Evolutionary conservation across 2,888 invertebrate species (phyloP).

Genomic region (Spodoptera littoralis): DNA sequence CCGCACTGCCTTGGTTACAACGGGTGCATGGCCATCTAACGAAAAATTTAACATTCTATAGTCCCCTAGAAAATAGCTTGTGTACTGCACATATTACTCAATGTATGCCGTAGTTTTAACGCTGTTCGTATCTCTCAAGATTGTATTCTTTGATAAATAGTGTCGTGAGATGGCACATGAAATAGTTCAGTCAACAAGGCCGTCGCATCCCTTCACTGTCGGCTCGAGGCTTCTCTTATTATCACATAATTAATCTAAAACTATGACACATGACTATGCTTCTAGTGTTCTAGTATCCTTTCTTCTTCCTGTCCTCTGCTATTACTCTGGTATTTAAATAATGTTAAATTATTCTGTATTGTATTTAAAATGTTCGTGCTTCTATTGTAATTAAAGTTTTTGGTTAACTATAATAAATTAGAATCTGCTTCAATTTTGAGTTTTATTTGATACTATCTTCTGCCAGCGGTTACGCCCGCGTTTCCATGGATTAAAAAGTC

Average conservation of each 20-base stretch:
- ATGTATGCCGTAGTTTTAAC: slow-evolving; percentile 4
- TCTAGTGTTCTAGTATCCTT: slow-evolving; percentile 20
- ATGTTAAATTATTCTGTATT: slow-evolving; percentile 61
- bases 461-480: too few relatives aligned
- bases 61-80: slow-evolving; percentile 1
- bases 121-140: slow-evolving; percentile 33
- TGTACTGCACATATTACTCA: not conserved
- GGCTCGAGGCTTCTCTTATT: slow-evolving; percentile 50
- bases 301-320: too few relatives aligned
- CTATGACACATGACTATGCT: slow-evolving; percentile 52
- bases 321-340: not conserved
- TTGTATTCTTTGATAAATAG: slow-evolving; percentile 39
- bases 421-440: slow-evolving; percentile 62
- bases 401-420: slow-evolving; percentile 61
- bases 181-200: slow-evolving; percentile 60
- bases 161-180: slow-evolving; percentile 57
- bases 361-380: slow-evolving; percentile 46
- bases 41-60: not conserved
- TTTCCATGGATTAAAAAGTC: too few relatives aligned
- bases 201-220: slow-evolving; percentile 63
- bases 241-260: slow-evolving; percentile 30
- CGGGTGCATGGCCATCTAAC: slow-evolving; percentile 74
- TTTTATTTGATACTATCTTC: slow-evolving; percentile 29
- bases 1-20: slow-evolving; percentile 73
- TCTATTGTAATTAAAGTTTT: slow-evolving; percentile 57